Base-by-base conservation (phyloP, 2,113 vertebrate genomes). In the Dasypus novemcinctus region DNA sequence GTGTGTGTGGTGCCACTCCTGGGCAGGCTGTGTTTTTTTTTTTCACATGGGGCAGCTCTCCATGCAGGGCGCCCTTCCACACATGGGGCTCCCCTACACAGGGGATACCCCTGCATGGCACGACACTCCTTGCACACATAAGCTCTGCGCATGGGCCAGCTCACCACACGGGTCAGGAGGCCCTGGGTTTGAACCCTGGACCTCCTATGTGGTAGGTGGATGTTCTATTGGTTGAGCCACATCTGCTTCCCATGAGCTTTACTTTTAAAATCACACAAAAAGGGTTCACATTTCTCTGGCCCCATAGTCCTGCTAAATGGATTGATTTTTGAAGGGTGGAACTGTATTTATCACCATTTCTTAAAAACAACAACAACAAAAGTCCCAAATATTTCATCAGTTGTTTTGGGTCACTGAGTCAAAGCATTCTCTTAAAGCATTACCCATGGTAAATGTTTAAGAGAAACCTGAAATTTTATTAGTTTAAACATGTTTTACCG, bases 391-490 rank as follows among this genome's bases (percentile, higher is more conserved):
- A 90, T 91, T 95, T 96, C 57, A 93, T 95, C 95, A 93, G 63
- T 97, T 94, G 76, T 36, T 82, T 95, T 78, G 68, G 63, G n/a
- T 93, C 63, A 97, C 97, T 94, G 96, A 96, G 95, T 93, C 95
- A 97, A 97, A 93, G n/a, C 93, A 79, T 27, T 97, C 94, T 66
- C 88, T 87, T 94, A 95, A 98, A 97, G 97, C 88, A 97, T 88
- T 97, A 97, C 84, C 79, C 87, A 97, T 97, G 96, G 95, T 95
- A 98, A 97, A 97, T 97, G 87, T 96, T 97, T 98, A 96, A 57
- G 97, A 98, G 95, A 98, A 97, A 92, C 78, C 72, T 94, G 94
- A 98, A 98, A 97, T 96, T 81, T 94, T 94, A 96, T 93, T 95
- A 97, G 69, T 97, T 95, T 96, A 98, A 97, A 97, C 89, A 97